Base-by-base conservation (phyloP, 2,113 vertebrate species). In the Menidia beryllina region DNA sequence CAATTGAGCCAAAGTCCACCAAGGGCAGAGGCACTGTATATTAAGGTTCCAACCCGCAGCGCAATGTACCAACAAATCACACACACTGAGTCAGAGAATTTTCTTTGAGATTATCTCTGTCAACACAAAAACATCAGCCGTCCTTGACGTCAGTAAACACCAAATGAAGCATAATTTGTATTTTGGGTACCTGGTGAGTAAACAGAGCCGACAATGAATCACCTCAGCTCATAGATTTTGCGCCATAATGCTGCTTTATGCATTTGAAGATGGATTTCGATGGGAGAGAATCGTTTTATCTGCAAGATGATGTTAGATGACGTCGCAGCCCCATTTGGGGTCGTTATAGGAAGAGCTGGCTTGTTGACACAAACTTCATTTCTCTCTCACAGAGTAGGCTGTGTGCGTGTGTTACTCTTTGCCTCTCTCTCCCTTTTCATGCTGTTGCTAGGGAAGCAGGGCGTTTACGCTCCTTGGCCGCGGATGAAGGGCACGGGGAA, bases 381-480 rank as follows among this genome's bases (percentile, higher is more conserved):
- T 75, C 26, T 64, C 20, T 38, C 36, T 38, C 11, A n/a, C n/a
- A n/a, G n/a, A n/a, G n/a, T n/a, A n/a, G n/a, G 38, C 20, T 61
- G 26, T 9, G 20, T 17, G 12, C 43, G 51, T 69, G 7, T 24
- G 20, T 20, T 15, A 34, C 24, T 36, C 4, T 71, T 27, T 68
- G 23, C 45, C 34, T 25, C 50, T 75, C 49, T 54, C 49, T 75
- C 73, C 41, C 83, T 77, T 80, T 86, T 86, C 75, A 76, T 74
- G 91, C 87, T 89, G 91, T 91, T 91, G 91, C 89, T 90, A 88
- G 82, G 86, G 90, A 85, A 91, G 91, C 88, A 86, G 92, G 91
- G 92, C 90, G 93, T 91, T 85, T 93, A 82, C 89, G 87, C 88
- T 81, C 64, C 78, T 77, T 84, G 80, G 84, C 89, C 86, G 77